These are phyloP conservation scores for Atherinomorus stipes DNA, from an alignment of 2,113 vertebrate species.

Conservation along the genomic window DNA sequence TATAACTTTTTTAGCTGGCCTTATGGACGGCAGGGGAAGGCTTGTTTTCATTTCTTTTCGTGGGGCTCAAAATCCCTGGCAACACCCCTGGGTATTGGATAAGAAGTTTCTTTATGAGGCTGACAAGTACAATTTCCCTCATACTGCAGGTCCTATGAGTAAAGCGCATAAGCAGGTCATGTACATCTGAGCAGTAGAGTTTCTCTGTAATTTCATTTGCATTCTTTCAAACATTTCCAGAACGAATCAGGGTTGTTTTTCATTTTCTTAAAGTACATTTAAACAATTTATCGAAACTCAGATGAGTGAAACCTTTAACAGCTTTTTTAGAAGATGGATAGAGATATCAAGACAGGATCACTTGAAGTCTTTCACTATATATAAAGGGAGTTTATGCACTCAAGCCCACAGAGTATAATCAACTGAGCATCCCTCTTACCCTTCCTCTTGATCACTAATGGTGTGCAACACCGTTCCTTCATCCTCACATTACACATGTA, in stretches of 20 bases:
- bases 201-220: background rate
- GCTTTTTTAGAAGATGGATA: background rate
- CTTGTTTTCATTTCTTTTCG: too few species aligned
- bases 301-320: too few species aligned
- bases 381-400: background rate
- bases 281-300: too few species aligned
- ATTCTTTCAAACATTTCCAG: background rate
- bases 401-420: background rate
- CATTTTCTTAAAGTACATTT: background rate
- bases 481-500: background rate
- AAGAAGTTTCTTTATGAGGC: slow-evolving; percentile 23
- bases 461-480: background rate
- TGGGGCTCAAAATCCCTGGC: too few species aligned
- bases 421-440: background rate
- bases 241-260: background rate
- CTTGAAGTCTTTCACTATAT: background rate
- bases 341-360: background rate
- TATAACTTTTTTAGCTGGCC: too few species aligned
- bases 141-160: background rate
- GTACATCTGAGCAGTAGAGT: background rate
- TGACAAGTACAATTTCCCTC: slow-evolving; percentile 23
- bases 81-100: too few species aligned
- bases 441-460: background rate
- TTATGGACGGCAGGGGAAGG: too few species aligned
- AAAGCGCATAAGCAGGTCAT: background rate